Evolutionary conservation across 2,797 vertebrate species (phyloP).

Genomic region (Pterois miles): DNA sequence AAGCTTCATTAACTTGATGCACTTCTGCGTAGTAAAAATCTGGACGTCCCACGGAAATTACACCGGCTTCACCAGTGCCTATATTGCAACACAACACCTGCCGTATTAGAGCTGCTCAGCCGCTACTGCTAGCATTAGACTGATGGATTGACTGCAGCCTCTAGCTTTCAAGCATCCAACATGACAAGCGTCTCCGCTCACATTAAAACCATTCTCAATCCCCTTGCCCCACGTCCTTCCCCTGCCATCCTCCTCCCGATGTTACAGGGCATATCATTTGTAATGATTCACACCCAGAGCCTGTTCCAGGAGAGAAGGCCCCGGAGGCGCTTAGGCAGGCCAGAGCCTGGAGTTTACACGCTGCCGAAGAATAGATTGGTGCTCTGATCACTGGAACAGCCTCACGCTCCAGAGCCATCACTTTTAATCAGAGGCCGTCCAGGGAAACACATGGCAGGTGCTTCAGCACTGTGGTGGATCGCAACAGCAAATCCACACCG

Average conservation of each 20-base stretch:
- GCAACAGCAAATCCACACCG: constrained; percentile 76
- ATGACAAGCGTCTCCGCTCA: constrained; percentile 62
- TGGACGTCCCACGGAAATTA: constrained; percentile 58
- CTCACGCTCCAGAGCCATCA: constrained; percentile 81
- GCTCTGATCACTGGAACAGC: constrained; percentile 74
- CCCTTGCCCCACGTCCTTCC: constrained; percentile 49
- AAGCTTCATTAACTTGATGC: constrained; percentile 77
- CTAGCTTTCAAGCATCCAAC: constrained; percentile 59
- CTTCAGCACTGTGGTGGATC: constrained; percentile 75
- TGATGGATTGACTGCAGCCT: constrained; percentile 47
- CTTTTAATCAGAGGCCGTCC: constrained; percentile 82
- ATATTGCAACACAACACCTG: constrained; percentile 44
- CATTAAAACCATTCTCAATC: constrained; percentile 59
- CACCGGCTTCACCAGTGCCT: constrained; percentile 43
- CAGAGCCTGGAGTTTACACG: constrained; percentile 54
- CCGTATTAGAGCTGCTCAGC: constrained; percentile 40
- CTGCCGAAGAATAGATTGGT: constrained; percentile 75
- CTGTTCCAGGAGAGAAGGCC: constrained; percentile 73
- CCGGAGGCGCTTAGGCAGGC: constrained; percentile 61
- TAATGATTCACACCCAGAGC: constrained; percentile 83
- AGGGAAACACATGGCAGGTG: constrained; percentile 79
- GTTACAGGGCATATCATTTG: constrained; percentile 82
- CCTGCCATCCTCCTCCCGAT: constrained; percentile 69
- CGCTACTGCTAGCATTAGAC: constrained; percentile 57
- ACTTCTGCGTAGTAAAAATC: constrained; percentile 64